Conservation (phyloP, 2,888 invertebrate species). For the Yponomeuta cagnagella region DNA sequence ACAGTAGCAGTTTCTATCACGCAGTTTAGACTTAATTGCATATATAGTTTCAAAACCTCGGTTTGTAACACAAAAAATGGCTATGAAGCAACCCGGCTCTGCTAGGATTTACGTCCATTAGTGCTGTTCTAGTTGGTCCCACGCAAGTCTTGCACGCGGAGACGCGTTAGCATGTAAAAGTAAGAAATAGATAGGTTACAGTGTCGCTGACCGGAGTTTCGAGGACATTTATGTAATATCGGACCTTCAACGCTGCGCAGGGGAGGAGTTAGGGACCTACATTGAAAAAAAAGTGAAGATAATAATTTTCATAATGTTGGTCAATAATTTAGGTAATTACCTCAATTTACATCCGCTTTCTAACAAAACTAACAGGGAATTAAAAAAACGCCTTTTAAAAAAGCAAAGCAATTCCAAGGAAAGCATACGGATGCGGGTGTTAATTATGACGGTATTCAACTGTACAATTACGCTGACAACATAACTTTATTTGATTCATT, state of each 20-base stretch:
- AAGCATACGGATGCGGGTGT: no score
- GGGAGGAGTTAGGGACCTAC: conserved; percentile 21
- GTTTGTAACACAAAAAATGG: not conserved
- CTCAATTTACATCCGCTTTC: no score
- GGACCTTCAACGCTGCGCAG: conserved; percentile 27
- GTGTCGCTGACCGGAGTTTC: conserved; percentile 30
- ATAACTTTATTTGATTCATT: no score
- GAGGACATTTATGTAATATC: conserved; percentile 30
- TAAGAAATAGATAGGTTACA: conserved; percentile 30
- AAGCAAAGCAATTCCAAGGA: no score
- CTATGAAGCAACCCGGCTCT: not conserved
- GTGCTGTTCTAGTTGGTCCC: not conserved
- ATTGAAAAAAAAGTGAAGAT: not conserved
- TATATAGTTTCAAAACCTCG: no score
- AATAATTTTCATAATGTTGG: not conserved
- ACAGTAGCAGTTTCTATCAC: no score
- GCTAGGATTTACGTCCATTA: not conserved
- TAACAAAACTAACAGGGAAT: no score
- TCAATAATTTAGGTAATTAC: no score
- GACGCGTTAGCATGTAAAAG: conserved; percentile 15
- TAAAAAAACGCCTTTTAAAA: no score
- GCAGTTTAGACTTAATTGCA: no score
- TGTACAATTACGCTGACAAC: no score
- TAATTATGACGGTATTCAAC: no score
- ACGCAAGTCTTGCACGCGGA: not conserved